Percentiles rank a stretch among this genome's conserved stretches.
Conservation (phyloP, 2,113 vertebrate genomes). For the Notothenia coriiceps region DNA sequence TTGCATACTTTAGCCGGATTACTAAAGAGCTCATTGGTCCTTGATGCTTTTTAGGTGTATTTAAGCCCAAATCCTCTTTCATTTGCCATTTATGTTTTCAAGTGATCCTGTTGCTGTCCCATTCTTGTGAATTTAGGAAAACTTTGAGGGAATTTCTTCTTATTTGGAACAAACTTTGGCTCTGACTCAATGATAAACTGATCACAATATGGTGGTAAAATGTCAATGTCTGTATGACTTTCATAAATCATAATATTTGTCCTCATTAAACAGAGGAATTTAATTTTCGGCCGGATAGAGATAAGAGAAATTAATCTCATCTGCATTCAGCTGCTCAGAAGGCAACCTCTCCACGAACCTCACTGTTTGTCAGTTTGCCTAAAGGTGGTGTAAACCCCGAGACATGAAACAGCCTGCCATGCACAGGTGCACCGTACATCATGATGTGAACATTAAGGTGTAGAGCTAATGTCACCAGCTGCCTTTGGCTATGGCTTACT, state of each 20-base stretch:
- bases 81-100: slow-evolving; percentile 1
- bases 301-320: slow-evolving; percentile 62
- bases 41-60: neutral
- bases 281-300: slow-evolving; percentile 1
- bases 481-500: slow-evolving; percentile 43
- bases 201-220: neutral
- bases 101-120: neutral
- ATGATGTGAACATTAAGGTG: slow-evolving; percentile 15
- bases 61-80: neutral
- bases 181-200: too few relatives aligned
- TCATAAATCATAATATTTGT: neutral
- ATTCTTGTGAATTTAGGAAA: too few relatives aligned
- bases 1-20: neutral
- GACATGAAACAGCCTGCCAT: slow-evolving; percentile 64
- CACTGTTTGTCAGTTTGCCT: slow-evolving; percentile 63
- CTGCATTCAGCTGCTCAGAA: slow-evolving; percentile 73
- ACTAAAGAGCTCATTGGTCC: neutral
- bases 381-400: slow-evolving; percentile 59
- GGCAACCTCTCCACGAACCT: slow-evolving; percentile 70
- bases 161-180: too few relatives aligned
- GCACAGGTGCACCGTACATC: slow-evolving; percentile 63
- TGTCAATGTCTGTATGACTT: neutral
- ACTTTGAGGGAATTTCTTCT: too few relatives aligned
- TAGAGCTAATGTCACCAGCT: slow-evolving; percentile 27
- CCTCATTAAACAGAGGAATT: slow-evolving; percentile 4